These are phyloP conservation scores for Rhopilema esculentum DNA, from an alignment of 30 jellyfish, hydroid and myxozoan genomes.

Conservation along the genomic window DNA sequence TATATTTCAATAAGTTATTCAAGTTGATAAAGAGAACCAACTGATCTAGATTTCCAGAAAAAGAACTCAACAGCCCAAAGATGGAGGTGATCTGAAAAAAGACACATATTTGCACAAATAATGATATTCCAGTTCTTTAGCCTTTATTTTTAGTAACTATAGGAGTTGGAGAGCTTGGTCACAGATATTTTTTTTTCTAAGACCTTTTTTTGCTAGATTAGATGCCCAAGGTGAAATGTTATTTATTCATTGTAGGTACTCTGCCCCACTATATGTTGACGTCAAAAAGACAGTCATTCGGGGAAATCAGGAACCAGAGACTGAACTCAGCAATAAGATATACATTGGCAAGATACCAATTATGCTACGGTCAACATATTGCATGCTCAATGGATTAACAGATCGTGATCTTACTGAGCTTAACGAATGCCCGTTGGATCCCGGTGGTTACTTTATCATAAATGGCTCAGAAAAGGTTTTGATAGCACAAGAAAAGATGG, in stretches of 20 bases:
- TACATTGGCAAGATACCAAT: constrained; percentile 99
- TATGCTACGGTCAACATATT: constrained; percentile 97
- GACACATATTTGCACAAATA: no score
- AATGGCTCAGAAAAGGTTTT: constrained; percentile 99
- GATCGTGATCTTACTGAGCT: constrained; percentile 98
- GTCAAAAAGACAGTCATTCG: constrained; percentile 88
- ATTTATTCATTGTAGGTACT: constrained; percentile 66
- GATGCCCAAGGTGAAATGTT: no score
- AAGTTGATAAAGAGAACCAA: no score
- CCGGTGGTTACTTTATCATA: constrained; percentile 99
- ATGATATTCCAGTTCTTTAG: no score
- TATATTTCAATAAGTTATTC: not conserved
- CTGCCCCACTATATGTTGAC: constrained; percentile 98
- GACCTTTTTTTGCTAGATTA: no score
- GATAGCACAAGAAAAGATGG: constrained; percentile 99
- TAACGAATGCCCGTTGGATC: constrained; percentile 99
- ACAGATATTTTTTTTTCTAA: no score
- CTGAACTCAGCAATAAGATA: constrained; percentile 90
- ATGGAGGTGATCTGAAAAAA: no score
- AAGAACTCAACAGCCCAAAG: no score
- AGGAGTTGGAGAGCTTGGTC: no score
- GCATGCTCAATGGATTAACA: constrained; percentile 85
- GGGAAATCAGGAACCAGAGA: constrained; percentile 91
- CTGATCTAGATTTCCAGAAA: no score
- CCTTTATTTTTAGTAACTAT: no score